Base-by-base conservation (phyloP, 2,113 vertebrate species). In the Barnardius zonarius region DNA sequence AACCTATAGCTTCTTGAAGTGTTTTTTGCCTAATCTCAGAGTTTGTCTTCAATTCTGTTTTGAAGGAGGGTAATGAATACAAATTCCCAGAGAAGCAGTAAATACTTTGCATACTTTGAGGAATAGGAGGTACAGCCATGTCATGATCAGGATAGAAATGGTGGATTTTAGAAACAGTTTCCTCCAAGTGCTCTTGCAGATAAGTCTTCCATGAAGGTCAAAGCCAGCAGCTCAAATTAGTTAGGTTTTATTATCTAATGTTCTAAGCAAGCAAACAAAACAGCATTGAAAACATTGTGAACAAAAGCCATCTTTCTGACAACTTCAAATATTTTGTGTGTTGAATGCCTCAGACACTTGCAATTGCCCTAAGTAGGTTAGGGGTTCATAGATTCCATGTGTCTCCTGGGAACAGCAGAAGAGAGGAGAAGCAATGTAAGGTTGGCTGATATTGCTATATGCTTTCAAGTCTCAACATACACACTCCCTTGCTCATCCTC, bases 401-500 rank as follows among this genome's bases (percentile, higher is more conserved):
- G 22, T 70, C 51, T 67, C 48, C 51, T 78, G 68, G 37, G 64
- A 86, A 8, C 1, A 2, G 41, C 49, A 72, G 83, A 57, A 66
- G 57, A 69, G 28, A 68, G 16, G 12, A 51, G 41, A 86, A 66
- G 57, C 62, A 37, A 6, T 37, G 23, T 37, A 11, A 44, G 24
- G 25, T 17, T 20, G 63, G n/a, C 55, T 28, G 37, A 39, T 83
- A 10, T 0, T 83, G 33, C 48, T 75, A 0, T 35, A 9, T 22
- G 16, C n/a, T 88, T 73, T 85, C 68, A 86, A 49, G 37, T 67
- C 30, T 51, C 46, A 13, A 11, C 37, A 5, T 22, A 33, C 16
- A 76, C 24, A 2, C 11, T 51, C 63, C 25, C 19, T 35, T 66
- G 37, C 46, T 72, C 13, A 28, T 48, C 16, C 61, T 25, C n/a